Base-by-base conservation (phyloP, 2,888 invertebrate species). In the Heteromyza rotundicornis region DNA sequence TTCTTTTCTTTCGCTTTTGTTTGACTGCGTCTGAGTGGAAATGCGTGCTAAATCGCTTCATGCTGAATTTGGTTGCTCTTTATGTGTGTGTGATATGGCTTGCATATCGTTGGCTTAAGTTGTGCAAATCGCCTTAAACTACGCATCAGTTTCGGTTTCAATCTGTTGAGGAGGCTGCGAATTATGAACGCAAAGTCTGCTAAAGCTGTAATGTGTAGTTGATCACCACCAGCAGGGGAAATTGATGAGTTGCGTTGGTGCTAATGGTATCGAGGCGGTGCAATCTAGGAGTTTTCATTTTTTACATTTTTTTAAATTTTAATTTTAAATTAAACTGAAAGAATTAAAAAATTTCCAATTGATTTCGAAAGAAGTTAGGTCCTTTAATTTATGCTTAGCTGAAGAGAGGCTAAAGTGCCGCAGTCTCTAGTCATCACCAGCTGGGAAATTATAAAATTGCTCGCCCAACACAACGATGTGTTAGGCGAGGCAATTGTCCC, bases 51-150 rank as follows among this genome's bases (percentile, higher is more conserved):
- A 64, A 64, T 57, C 56, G 56, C 50, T 56, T 32, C 54, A 7
- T 20, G 57, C 50, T 16, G 16, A 10, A 23, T 16, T 16, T 10
- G 27, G 12, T 7, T 17, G 27, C 23, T 17, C 19, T n/a, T 49
- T 52, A 49, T 60, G 20, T 23, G 14, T 24, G 35, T 17, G n/a
- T 27, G 10, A n/a, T 40, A 24, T 47, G 2, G 51, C n/a, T n/a
- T n/a, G 16, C 14, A 16, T 73, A 64, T 72, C 69, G 64, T 73
- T 53, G 73, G 73, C 75, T 76, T 77, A 74, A 77, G 71, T 77
- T 75, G 76, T 77, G 76, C 77, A 77, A 77, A 74, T 74, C 77
- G 74, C 74, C 76, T 77, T 76, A 76, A 74, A 76, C 77, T 73
- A 76, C 76, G 77, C 73, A 74, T 74, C 77, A 77, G 74, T 74